Conservation (phyloP, 2,113 vertebrate genomes). For the Eublepharis macularius region DNA sequence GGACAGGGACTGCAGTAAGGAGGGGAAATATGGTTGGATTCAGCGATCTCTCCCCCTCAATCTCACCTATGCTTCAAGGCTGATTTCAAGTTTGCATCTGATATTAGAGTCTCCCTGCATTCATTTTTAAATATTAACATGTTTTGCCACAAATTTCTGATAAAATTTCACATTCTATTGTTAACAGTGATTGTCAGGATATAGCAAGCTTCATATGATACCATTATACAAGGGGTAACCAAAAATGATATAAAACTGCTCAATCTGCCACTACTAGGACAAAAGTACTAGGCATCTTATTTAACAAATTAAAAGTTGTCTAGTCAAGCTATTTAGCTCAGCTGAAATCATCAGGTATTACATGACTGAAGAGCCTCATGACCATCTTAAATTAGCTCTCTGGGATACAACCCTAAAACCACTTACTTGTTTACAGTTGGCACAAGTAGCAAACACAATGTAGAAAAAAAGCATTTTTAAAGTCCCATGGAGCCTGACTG, state of each 20-base stretch:
- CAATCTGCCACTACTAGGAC: background rate
- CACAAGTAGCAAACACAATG: no score
- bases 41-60: no score
- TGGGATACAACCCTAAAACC: background rate
- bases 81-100: background rate
- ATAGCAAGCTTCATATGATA: background rate
- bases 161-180: background rate
- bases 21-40: no score
- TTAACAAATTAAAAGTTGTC: conserved; percentile 16
- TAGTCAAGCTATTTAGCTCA: background rate
- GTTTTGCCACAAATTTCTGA: background rate
- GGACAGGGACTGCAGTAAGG: no score
- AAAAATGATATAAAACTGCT: background rate
- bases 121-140: background rate
- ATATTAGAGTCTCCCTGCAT: background rate
- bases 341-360: conserved; percentile 3
- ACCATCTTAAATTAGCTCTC: background rate
- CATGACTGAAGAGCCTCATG: background rate
- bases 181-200: background rate
- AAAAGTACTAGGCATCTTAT: background rate
- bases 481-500: no score
- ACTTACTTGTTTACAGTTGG: background rate
- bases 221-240: background rate
- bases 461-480: no score
- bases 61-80: background rate